Conservation (phyloP, 2,113 vertebrate species). For the Cavia aperea region DNA sequence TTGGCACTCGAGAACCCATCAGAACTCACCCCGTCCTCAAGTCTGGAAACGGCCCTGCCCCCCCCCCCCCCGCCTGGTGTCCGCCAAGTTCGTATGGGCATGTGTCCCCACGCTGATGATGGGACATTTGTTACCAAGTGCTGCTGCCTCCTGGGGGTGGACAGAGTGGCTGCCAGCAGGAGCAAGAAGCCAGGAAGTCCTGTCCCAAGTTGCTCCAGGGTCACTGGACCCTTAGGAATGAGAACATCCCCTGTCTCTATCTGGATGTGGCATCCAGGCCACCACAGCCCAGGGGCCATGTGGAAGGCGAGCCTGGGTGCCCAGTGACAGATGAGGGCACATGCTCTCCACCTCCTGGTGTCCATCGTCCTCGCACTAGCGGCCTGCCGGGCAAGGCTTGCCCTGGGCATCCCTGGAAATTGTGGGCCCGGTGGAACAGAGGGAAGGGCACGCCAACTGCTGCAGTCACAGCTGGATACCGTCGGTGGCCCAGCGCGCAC, state of each 20-base stretch:
- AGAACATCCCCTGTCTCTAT: not conserved
- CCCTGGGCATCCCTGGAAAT: constrained; percentile 22
- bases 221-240: not conserved
- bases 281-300: not conserved
- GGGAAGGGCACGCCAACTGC: not conserved
- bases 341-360: fast-evolving
- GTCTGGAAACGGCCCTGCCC: not conserved
- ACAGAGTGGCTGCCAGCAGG: fast-evolving
- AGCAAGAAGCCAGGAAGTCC: not conserved
- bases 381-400: not conserved
- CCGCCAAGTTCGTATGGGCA: not conserved
- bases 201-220: not conserved
- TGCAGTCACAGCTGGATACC: not conserved
- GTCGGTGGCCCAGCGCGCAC: not conserved
- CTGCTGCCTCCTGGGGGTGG: not conserved
- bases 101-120: not conserved
- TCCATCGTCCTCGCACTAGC: not conserved
- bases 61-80: not conserved
- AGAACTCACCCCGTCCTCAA: not conserved
- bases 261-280: not conserved
- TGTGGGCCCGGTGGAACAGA: not conserved
- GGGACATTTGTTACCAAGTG: not conserved
- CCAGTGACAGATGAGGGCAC: not conserved
- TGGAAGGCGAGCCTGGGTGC: not conserved
- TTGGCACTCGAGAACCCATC: not conserved